Evolutionary conservation across 2,888 invertebrate species (phyloP), one percentile per base, ranked within the genome.

Genomic region (Caenorhabditis drosophilae): DNA sequence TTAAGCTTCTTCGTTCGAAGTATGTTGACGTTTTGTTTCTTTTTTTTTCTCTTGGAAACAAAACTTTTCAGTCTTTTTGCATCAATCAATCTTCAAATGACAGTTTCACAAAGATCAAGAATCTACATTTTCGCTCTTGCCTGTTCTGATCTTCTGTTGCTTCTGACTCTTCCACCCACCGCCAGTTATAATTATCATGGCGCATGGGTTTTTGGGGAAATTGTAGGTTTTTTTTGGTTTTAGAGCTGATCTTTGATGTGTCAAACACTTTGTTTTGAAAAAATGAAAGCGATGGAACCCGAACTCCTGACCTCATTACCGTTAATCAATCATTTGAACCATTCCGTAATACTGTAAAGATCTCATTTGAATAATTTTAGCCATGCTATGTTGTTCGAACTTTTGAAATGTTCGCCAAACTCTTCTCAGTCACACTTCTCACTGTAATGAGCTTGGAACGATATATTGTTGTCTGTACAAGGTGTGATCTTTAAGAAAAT

Each of bases 361-460:
- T n/a, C n/a, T n/a, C n/a, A n/a, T 27, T 48, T 25, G n/a, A 3
- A 16, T 41, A 9, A 22, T 67, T 75, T 6, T 51, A 75, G 67
- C 46, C 76, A 26, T 79, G 79, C 58, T 74, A 71, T 40, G 38
- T 62, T 22, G 70, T 70, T 22, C 51, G 70, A n/a, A 67, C 78
- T 1, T 51, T 78, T 23, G 79, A 79, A 45, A 73, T 73, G 27
- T 70, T 78, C 44, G 73, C 73, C 15, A 79, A 79, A 52, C 64
- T 77, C 12, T 78, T 79, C 59, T 76, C 76, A 2, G 78, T 79
- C 9, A 66, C 76, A 35, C 55, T 79, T 22, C 53, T 79, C 23
- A 79, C 77, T 6, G 72, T 73, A 20, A 78, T 79, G 78, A 76
- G 75, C 45, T 56, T 78, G 44, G 78, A 79, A 58, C 49, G 79